Evolutionary conservation across 2,113 vertebrate species (phyloP), one percentile per base, ranked within the genome.

Genomic region (Phasianus colchicus): DNA sequence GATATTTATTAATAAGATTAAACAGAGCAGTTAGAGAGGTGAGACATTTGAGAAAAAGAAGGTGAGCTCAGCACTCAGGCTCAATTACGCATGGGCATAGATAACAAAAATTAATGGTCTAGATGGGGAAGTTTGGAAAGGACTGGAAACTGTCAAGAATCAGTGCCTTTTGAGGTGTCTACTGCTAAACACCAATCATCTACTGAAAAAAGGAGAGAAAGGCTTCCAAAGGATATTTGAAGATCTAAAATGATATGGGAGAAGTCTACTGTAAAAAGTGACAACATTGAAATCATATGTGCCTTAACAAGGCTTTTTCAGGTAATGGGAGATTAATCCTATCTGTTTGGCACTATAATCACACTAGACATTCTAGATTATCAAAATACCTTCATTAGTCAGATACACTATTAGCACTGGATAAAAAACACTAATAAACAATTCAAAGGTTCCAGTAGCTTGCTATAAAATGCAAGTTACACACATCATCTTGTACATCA

Each of bases 401-500:
- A 89, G 19, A 36, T 42, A 61, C 20, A 21, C 25, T 15, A 40
- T 15, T 34, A 71, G n/a, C 27, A 85, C 5, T 69, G 48, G 55
- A 78, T 58, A 13, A 60, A 66, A 77, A 63, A 30, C 13, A 73
- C 24, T 66, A 45, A 83, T 20, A 74, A 61, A 63, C 4, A 50
- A 29, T 43, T 73, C 30, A 70, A 74, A 65, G 29, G 20, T 64
- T 84, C 17, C 32, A 42, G 14, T 29, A 84, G 32, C 21, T 19
- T 27, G 55, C 43, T 84, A 43, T 13, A 17, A 63, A 75, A 11
- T 10, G 9, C 47, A 42, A 54, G 22, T 24, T 66, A 64, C 25
- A 64, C 0, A 0, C 38, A 83, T 21, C 38, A 25, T 20, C 30
- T 17, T 22, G 29, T 24, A 32, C 58, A 34, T 8, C 32, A 43